These are phyloP conservation scores for Hirundichthys speculiger DNA, from an alignment of 2,113 vertebrate species.

Conservation along the genomic window DNA sequence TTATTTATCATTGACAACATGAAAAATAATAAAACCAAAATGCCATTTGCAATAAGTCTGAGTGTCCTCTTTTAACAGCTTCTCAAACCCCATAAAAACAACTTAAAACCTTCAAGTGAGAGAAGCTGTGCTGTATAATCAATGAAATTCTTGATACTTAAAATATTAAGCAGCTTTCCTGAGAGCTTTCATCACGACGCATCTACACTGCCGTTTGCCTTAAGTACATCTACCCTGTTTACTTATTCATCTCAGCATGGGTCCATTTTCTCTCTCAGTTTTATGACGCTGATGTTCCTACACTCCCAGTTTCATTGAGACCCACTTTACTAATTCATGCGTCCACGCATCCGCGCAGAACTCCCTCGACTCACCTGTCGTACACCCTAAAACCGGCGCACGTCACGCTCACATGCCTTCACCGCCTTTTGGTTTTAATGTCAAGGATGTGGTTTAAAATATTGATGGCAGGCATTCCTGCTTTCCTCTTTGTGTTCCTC, in stretches of 20 bases:
- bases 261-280: conserved; percentile 40
- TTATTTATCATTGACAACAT: no score
- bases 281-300: conserved; percentile 44
- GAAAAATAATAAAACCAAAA: no score
- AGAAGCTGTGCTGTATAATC: conserved; percentile 6
- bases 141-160: conserved; percentile 24
- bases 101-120: neutral
- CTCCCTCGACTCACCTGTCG: conserved; percentile 26
- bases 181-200: conserved; percentile 38
- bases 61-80: neutral
- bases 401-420: neutral
- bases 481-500: conserved; percentile 13
- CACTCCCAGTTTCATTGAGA: conserved; percentile 32
- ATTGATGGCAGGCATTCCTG: conserved; percentile 44
- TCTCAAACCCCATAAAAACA: neutral
- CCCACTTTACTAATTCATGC: conserved; percentile 69
- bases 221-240: conserved; percentile 56
- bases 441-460: conserved; percentile 41
- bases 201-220: conserved; percentile 45
- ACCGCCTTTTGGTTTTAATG: conserved; percentile 24
- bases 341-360: conserved; percentile 24
- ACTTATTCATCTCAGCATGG: conserved; percentile 72
- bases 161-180: conserved; percentile 53
- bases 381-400: conserved; percentile 7
- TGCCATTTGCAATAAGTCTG: no score